Percentiles rank a stretch among this genome's conserved stretches.
Conservation (phyloP, 2,888 invertebrate genomes). For the Orthonychiurus folsomi region DNA sequence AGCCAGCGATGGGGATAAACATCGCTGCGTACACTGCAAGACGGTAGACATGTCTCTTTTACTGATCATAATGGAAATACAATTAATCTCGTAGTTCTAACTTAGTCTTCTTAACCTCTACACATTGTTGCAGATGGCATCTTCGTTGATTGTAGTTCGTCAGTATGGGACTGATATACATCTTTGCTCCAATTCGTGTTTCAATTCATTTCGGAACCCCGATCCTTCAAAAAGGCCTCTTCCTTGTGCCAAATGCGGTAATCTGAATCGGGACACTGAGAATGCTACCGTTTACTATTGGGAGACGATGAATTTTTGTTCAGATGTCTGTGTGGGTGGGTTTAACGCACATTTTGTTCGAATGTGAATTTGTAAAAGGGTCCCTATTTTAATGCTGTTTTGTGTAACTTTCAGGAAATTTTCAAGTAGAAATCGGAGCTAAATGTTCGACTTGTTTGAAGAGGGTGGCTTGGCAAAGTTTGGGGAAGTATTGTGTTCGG, state of each 20-base stretch:
- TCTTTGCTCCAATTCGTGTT: slow-evolving; percentile 35
- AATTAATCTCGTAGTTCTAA: neutral
- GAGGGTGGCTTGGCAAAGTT: slow-evolving; percentile 63
- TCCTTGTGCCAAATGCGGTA: slow-evolving; percentile 35
- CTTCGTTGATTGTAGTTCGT: slow-evolving; percentile 24
- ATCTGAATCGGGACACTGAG: slow-evolving; percentile 20
- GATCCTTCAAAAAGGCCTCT: slow-evolving; percentile 26
- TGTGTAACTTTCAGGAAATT: slow-evolving; percentile 48
- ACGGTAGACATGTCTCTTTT: too few species aligned
- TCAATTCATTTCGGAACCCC: slow-evolving; percentile 33
- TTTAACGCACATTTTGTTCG: neutral
- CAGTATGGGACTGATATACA: slow-evolving; percentile 32
- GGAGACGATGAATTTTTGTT: slow-evolving; percentile 92
- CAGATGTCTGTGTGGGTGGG: slow-evolving; percentile 69
- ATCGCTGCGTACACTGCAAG: slow-evolving; percentile 22
- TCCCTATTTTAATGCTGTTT: too few species aligned
- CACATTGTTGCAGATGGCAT: slow-evolving; percentile 17
- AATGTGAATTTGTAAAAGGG: neutral
- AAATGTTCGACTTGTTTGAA: slow-evolving; percentile 73
- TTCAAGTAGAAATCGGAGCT: slow-evolving; percentile 64
- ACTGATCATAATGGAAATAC: too few species aligned
- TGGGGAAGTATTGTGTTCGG: slow-evolving; percentile 86
- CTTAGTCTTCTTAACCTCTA: neutral
- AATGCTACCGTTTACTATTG: slow-evolving; percentile 47
- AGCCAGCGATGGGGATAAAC: neutral